phyloP scores from a whole-genome alignment of 2,888 invertebrate genomes.

The Galerucella pusilla region DNA sequence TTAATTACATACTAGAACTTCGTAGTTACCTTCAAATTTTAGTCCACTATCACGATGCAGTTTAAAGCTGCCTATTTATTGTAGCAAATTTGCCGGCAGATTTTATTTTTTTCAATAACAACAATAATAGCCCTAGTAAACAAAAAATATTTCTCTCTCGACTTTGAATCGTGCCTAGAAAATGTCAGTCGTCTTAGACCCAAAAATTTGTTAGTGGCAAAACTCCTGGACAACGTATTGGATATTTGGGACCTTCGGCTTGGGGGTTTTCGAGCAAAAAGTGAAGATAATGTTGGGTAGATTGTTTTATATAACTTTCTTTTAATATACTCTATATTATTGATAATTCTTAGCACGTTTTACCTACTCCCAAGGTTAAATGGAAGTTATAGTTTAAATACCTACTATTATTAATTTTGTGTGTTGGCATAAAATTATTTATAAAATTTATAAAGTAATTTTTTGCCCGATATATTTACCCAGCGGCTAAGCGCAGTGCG shows the following conservation, averaged over 20 bases:
- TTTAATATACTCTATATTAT: slow-evolving; percentile 34
- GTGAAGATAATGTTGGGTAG: slow-evolving; percentile 5
- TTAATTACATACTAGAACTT: too few relatives aligned
- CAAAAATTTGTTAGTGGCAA: too few relatives aligned
- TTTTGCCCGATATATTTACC: slow-evolving; percentile 36
- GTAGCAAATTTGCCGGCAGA: too few relatives aligned
- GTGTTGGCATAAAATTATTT: slow-evolving; percentile 41
- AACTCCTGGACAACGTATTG: too few relatives aligned
- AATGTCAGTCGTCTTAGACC: too few relatives aligned
- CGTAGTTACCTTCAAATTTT: too few relatives aligned
- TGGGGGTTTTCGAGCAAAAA: background rate
- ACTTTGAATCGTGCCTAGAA: too few relatives aligned
- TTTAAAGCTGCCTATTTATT: too few relatives aligned
- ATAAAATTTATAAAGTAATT: slow-evolving; percentile 46
- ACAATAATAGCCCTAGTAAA: too few relatives aligned
- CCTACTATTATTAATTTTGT: slow-evolving; percentile 37
- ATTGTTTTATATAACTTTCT: slow-evolving; percentile 24
- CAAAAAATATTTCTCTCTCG: too few relatives aligned
- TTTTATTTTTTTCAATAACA: too few relatives aligned
- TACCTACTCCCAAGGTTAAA: slow-evolving; percentile 18
- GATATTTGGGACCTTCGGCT: background rate
- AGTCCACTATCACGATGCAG: too few relatives aligned
- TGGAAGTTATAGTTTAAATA: slow-evolving; percentile 37
- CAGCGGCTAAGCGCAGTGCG: background rate
- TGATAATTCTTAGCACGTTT: slow-evolving; percentile 22